Percentiles rank a stretch among this genome's conserved stretches.
phyloP scores from a whole-genome alignment of 2,113 vertebrate species.

The Hippocampus barbouri region DNA sequence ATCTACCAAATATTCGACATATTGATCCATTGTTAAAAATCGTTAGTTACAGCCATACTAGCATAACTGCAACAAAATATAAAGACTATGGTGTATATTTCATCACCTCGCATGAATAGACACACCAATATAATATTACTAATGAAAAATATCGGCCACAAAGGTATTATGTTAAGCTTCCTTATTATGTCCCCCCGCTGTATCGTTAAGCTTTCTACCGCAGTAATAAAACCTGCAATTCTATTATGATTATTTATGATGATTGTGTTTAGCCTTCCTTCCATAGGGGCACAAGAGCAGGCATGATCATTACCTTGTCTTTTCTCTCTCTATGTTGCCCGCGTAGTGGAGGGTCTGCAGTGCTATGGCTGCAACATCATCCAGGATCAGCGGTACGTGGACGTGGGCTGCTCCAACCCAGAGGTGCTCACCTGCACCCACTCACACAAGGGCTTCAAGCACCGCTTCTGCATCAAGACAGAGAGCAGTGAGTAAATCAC shows the following conservation, averaged over 20 bases:
- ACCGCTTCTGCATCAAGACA: conserved; percentile 89
- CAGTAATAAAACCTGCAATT: conserved; percentile 1
- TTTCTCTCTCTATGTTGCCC: not conserved
- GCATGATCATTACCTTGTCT: not conserved
- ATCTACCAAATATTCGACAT: not conserved
- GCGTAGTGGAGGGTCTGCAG: conserved; percentile 76
- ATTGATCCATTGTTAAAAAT: too few species aligned
- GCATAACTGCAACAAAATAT: not conserved
- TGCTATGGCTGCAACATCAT: conserved; percentile 90
- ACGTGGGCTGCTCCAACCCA: conserved; percentile 82
- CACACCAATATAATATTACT: not conserved
- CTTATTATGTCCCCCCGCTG: not conserved
- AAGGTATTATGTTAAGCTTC: conserved; percentile 5
- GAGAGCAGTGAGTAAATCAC: conserved; percentile 82
- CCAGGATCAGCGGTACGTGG: conserved; percentile 79
- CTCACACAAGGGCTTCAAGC: conserved; percentile 89
- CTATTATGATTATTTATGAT: not conserved
- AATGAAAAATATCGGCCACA: not conserved
- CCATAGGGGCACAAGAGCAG: conserved; percentile 1
- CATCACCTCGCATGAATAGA: not conserved
- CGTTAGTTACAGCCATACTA: not conserved
- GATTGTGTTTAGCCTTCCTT: not conserved
- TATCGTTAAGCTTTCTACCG: not conserved
- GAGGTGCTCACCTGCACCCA: conserved; percentile 87
- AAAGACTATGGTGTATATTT: not conserved